These are phyloP conservation scores for Hippocampus barbouri DNA, from an alignment of 2,113 vertebrate species.

Conservation along the genomic window DNA sequence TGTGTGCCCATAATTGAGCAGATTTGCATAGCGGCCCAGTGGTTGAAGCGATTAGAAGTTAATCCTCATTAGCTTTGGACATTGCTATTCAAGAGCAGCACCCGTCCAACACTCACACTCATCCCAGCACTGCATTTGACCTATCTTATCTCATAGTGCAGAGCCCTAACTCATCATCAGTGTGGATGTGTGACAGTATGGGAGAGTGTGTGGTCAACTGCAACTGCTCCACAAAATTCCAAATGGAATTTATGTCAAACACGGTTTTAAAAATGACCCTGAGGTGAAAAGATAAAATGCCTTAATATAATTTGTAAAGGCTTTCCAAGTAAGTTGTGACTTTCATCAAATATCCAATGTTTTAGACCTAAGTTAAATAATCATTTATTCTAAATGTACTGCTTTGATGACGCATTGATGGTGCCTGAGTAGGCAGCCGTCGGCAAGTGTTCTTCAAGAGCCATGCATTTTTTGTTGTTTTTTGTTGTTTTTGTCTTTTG, in stretches of 20 bases:
- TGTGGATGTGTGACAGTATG: slow-evolving; percentile 26
- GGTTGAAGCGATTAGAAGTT: slow-evolving; percentile 68
- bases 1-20: slow-evolving; percentile 57
- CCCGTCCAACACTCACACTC: slow-evolving; percentile 45
- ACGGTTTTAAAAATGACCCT: slow-evolving; percentile 42
- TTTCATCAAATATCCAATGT: slow-evolving; percentile 2
- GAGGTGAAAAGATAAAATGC: slow-evolving; percentile 45
- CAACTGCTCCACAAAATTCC: slow-evolving; percentile 36
- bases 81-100: slow-evolving; percentile 65
- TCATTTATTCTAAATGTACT: not conserved
- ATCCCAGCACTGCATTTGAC: slow-evolving; percentile 55
- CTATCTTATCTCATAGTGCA: slow-evolving; percentile 67
- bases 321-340: slow-evolving; percentile 6
- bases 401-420: not conserved
- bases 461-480: too few relatives aligned
- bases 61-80: slow-evolving; percentile 71
- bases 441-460: too few relatives aligned
- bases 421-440: too few relatives aligned
- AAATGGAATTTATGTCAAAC: slow-evolving; percentile 46
- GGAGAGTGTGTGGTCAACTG: slow-evolving; percentile 22
- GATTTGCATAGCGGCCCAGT: slow-evolving; percentile 67
- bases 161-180: slow-evolving; percentile 56
- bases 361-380: not conserved
- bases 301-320: slow-evolving; percentile 32
- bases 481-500: too few relatives aligned